Evolutionary conservation across 2,888 invertebrate genomes (phyloP), one percentile per base, ranked within the genome.

Genomic region (Drosophila macrothrix): DNA sequence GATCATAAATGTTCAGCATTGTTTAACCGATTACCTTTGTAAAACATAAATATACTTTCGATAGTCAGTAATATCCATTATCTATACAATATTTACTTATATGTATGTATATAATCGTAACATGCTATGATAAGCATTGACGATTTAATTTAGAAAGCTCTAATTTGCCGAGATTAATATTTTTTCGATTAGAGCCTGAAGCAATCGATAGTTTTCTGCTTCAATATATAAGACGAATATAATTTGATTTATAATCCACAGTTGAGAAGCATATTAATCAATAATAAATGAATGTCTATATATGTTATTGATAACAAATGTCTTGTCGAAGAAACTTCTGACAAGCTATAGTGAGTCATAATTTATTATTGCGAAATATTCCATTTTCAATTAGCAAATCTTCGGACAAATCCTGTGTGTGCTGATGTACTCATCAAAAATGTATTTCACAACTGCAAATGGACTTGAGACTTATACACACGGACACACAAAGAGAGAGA

Each of bases 371-470:
- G 37, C 9, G 43, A 35, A 16, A 49, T 54, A 31, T 46, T 29
- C 10, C 9, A 37, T 31, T 52, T 66, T 50, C 41, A 63, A 72
- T 39, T 43, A 35, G 39, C 28, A 46, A 59, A 55, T 63, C 43
- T 69, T 22, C 16, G 28, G 28, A 41, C 63, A 49, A 66, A 60
- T 70, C 53, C 77, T 73, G 77, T 54, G 39, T 37, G 54, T 37
- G 33, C 31, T 67, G 63, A 60, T 76, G 77, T 67, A 50, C 74
- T 74, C 70, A 78, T 78, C 64, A 78, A 71, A 75, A 56, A 78
- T 67, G 33, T 63, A 71, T 79, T 78, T 78, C 46, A 39, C 67
- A 79, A 71, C 71, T 78, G 75, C 53, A 75, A 78, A 79, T 78
- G 78, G 71, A 75, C 71, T 71, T 56, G 59, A 62, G 41, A 29